Percentiles rank a stretch among this genome's conserved stretches.
These are phyloP conservation scores for Karalla daura DNA, from an alignment of 2,797 vertebrate genomes.

Conservation along the genomic window DNA sequence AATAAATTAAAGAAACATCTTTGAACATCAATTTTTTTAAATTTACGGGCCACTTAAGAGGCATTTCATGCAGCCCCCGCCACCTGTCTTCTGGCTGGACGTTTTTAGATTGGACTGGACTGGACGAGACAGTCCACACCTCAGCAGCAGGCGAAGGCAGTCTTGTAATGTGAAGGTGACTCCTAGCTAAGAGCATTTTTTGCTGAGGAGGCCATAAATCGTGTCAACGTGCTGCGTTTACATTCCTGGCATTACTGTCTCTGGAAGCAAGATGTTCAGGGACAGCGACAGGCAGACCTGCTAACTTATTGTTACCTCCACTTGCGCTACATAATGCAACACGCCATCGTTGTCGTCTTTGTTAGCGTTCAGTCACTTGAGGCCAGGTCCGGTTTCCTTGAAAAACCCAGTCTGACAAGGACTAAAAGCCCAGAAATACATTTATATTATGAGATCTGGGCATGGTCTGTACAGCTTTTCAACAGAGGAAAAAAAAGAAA, in stretches of 20 bases:
- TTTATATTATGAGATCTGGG: neutral
- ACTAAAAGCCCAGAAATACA: neutral
- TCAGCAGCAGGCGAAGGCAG: slow-evolving; percentile 17
- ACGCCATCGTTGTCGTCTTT: slow-evolving; percentile 2
- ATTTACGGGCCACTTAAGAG: neutral
- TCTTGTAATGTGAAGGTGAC: slow-evolving; percentile 60
- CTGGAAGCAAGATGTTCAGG: slow-evolving; percentile 31
- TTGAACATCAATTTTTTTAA: slow-evolving; percentile 1
- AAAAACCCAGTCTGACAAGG: slow-evolving; percentile 1
- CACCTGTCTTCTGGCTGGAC: neutral
- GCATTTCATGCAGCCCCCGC: neutral
- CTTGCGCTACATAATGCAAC: neutral
- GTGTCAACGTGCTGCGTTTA: slow-evolving; percentile 48
- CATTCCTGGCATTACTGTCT: slow-evolving; percentile 66
- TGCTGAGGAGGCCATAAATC: slow-evolving; percentile 62
- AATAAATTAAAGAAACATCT: neutral
- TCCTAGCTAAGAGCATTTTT: slow-evolving; percentile 43
- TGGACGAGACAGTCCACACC: neutral
- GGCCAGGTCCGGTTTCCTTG: slow-evolving; percentile 3
- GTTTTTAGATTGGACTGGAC: neutral
- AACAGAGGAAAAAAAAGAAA: slow-evolving; percentile 25
- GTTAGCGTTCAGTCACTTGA: neutral
- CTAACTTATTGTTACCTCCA: slow-evolving; percentile 18
- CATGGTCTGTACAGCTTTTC: neutral
- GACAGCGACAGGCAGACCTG: slow-evolving; percentile 23